Evolutionary conservation across 2,888 invertebrate species (phyloP).

Genomic region (Diploptera punctata): DNA sequence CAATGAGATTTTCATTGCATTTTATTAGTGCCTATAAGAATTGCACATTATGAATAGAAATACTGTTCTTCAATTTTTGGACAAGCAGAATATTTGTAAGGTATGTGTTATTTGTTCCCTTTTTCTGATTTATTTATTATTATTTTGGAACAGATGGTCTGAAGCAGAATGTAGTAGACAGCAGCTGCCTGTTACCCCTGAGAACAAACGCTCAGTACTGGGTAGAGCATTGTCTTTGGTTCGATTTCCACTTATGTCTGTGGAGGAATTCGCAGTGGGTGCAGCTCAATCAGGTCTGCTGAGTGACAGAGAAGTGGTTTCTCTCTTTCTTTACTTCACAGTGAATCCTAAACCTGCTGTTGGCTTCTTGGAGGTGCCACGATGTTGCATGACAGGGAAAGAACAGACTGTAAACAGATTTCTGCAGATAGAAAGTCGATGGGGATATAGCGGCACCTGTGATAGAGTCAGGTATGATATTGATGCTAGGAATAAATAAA

Average conservation of each 20-base stretch:
- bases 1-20: too few relatives aligned
- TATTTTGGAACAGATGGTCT: conserved; percentile 70
- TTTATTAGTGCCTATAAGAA: too few relatives aligned
- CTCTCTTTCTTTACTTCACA: conserved; percentile 72
- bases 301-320: conserved; percentile 77
- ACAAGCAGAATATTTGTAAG: too few relatives aligned
- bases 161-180: conserved; percentile 76
- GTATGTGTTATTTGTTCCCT: too few relatives aligned
- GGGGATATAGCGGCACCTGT: conserved; percentile 86
- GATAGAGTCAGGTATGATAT: conserved; percentile 72
- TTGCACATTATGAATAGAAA: too few relatives aligned
- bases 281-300: conserved; percentile 78
- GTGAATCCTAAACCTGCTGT: conserved; percentile 74
- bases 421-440: conserved; percentile 77
- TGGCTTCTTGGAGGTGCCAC: conserved; percentile 70
- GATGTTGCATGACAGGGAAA: conserved; percentile 78
- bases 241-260: conserved; percentile 83
- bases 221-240: conserved; percentile 75
- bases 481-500: background rate
- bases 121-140: too few relatives aligned
- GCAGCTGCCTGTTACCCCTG: conserved; percentile 67
- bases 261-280: conserved; percentile 83
- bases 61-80: too few relatives aligned
- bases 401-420: conserved; percentile 77
- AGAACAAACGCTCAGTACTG: conserved; percentile 72